Evolutionary conservation across 2,113 vertebrate species (phyloP).

Genomic region (Garra rufa): DNA sequence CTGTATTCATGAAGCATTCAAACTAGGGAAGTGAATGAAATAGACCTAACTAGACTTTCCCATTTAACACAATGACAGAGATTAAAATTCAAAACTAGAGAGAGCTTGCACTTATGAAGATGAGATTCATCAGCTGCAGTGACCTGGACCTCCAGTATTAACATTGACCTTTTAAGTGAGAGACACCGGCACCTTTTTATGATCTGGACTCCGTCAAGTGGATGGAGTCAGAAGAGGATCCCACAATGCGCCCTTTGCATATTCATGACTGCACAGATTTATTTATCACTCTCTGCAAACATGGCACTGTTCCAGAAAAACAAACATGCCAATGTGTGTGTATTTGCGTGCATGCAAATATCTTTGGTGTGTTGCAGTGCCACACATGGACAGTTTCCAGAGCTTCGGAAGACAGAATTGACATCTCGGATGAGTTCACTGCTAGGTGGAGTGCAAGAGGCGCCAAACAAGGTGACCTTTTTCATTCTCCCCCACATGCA

Average conservation of each 20-base stretch:
- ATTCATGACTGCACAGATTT: slow-evolving; percentile 57
- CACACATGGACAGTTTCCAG: slow-evolving; percentile 39
- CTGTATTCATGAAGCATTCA: background rate
- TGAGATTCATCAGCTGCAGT: background rate
- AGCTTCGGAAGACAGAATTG: slow-evolving; percentile 28
- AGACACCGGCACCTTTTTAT: slow-evolving; percentile 19
- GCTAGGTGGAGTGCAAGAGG: slow-evolving; percentile 44
- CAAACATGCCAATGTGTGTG: slow-evolving; percentile 40
- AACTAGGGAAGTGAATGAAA: slow-evolving; percentile 1
- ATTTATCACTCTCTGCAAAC: slow-evolving; percentile 54
- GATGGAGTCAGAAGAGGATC: slow-evolving; percentile 45
- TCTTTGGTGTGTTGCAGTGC: slow-evolving; percentile 28
- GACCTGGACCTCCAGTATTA: background rate
- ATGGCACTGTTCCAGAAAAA: slow-evolving; percentile 52
- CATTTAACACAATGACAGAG: background rate
- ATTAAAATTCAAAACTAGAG: background rate
- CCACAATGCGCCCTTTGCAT: slow-evolving; percentile 48
- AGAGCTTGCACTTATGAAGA: background rate
- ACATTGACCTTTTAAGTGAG: slow-evolving; percentile 37
- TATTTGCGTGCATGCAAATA: slow-evolving; percentile 36
- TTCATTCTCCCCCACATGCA: background rate
- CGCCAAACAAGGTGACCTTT: slow-evolving; percentile 67
- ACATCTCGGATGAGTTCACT: slow-evolving; percentile 44
- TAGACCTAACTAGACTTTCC: background rate
- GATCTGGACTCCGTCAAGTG: background rate